Evolutionary conservation across 1,140 invertebrate genomes (phyloP), one percentile per base, ranked within the genome.

Genomic region (Mylabris phalerata): DNA sequence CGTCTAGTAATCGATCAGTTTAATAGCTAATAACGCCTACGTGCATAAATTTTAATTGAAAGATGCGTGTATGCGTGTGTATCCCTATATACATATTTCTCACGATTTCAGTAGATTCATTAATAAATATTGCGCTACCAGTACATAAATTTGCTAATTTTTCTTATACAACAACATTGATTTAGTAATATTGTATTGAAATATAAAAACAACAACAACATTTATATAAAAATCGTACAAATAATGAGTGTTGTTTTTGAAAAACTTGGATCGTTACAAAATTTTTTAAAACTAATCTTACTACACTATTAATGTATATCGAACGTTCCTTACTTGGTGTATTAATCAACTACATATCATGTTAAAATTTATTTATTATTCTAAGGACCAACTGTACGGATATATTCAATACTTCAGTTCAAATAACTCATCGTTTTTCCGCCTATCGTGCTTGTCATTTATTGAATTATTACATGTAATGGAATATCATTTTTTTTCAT

Each of bases 91-190:
- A 32, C 32, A 61, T 61, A 56, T 55, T 57, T 61, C 59, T 51
- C 54, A 57, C 52, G 52, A 60, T 49, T 48, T 48, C 48, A 50
- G 48, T 43, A 26, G 40, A 57, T 61, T 43, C 52, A 55, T 55
- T 60, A 56, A 61, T 61, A 60, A 49, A 52, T 57, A 38, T 61
- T 48, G 56, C 56, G 59, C 48, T 52, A 50, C 51, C 43, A 48
- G 47, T 32, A 32, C 52, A 61, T 61, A 61, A 61, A 61, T 61
- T 61, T 56, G 50, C 32, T 46, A 51, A 56, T 61, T 61, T 61
- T 61, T 44, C 52, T 32, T 32, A 7, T 50, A 42, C 42, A 38
- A 47, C 54, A 41, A 42, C 48, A 50, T 50, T 55, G 59, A 61
- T 57, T 61, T 61, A 57, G 52, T 61, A 49, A 61, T 47, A 46